These are phyloP conservation scores for Hirtodrosophila alboralis DNA, from an alignment of 2,888 invertebrate genomes.

Conservation along the genomic window DNA sequence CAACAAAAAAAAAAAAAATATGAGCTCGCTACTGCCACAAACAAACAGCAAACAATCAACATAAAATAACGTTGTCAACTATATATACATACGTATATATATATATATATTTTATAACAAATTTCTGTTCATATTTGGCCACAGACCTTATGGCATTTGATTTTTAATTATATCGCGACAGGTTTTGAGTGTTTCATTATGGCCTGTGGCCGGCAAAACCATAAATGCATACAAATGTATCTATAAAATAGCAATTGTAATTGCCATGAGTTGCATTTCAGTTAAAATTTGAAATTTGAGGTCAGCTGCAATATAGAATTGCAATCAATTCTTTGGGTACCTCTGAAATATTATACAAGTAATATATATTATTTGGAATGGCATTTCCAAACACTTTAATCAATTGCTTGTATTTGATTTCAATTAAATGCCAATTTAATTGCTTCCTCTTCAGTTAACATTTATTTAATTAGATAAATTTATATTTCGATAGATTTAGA, in stretches of 20 bases:
- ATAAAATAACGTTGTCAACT: constrained; percentile 34
- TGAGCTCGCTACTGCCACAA: constrained; percentile 24
- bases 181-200: constrained; percentile 18
- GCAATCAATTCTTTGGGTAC: too few species aligned
- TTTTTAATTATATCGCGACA: constrained; percentile 47
- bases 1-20: too few species aligned
- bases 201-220: constrained; percentile 28
- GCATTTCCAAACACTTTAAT: too few species aligned
- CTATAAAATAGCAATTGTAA: constrained; percentile 22
- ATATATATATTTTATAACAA: too few species aligned
- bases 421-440: too few species aligned
- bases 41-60: constrained; percentile 25
- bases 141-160: constrained; percentile 42
- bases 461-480: too few species aligned
- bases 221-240: constrained; percentile 10
- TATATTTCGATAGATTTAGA: too few species aligned
- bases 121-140: constrained; percentile 48
- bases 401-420: too few species aligned
- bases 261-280: constrained; percentile 19
- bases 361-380: too few species aligned
- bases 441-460: too few species aligned
- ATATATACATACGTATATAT: too few species aligned
- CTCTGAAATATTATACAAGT: too few species aligned
- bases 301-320: constrained; percentile 3
- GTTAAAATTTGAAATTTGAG: constrained; percentile 35